phyloP scores from a whole-genome alignment of 2,113 vertebrate species.

The Ammospiza nelsoni region DNA sequence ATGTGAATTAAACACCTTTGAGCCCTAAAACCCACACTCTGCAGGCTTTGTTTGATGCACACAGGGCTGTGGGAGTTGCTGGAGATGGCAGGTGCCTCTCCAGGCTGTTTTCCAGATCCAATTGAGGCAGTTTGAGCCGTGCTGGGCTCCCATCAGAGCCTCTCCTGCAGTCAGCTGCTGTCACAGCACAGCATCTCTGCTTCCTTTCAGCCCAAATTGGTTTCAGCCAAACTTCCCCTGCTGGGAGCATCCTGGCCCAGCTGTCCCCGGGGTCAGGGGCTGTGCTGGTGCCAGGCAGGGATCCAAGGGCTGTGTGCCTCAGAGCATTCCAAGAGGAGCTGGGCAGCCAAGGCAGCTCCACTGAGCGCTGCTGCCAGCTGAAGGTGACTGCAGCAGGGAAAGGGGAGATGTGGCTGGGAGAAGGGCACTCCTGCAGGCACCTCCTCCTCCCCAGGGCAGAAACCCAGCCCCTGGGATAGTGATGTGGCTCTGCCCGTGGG shows the following conservation, averaged over 20 bases:
- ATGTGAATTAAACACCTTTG: not conserved
- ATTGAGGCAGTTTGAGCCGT: not conserved
- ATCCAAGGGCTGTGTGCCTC: not conserved
- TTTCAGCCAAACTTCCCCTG: not conserved
- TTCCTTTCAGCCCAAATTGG: not conserved
- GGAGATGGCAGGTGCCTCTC: not conserved
- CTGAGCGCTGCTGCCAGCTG: not conserved
- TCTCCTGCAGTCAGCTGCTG: not conserved
- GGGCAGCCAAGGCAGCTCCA: not conserved
- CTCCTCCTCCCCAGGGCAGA: not conserved
- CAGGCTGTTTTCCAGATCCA: not conserved
- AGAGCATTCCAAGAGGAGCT: not conserved
- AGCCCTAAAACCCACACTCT: accelerated
- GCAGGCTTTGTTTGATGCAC: not conserved
- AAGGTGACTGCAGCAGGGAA: not conserved
- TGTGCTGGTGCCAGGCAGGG: not conserved
- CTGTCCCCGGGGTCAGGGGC: not conserved
- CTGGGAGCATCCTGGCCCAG: not conserved
- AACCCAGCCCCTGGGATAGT: accelerated
- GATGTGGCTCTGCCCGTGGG: not conserved
- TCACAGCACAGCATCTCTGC: not conserved
- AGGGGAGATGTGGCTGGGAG: accelerated
- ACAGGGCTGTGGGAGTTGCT: not conserved
- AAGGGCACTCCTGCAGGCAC: not conserved
- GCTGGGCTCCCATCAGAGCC: not conserved